Evolutionary conservation across 2,888 invertebrate species (phyloP), one percentile per base, ranked within the genome.

Genomic region (Meandrusa payeni): DNA sequence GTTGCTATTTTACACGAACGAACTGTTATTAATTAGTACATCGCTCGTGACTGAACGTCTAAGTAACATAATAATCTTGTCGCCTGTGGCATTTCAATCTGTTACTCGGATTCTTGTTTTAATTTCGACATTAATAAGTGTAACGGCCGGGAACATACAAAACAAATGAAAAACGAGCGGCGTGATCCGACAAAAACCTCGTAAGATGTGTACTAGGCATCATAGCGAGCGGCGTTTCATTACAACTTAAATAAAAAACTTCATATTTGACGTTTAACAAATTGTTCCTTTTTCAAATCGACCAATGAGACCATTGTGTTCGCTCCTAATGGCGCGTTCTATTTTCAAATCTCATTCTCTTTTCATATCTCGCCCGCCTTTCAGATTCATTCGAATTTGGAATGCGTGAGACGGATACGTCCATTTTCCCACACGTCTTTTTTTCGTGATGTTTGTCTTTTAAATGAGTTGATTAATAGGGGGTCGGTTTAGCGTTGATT

Each of bases 191-290:
- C 79, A 83, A 83, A 85, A 83, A 77, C 69, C 61, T 56, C 61
- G n/a, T 59, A 69, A 74, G 74, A 76, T 74, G 69, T 72, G 73
- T 73, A 77, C 76, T 76, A 83, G 80, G 74, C 79, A 79, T 76
- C 82, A 78, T 69, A 80, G 80, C 70, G 78, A 64, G 73, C 62
- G 58, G 61, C 70, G 74, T 80, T 82, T 78, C 83, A 82, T 83
- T 83, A 81, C 81, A 78, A 70, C 75, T 72, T 69, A 78, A 81
- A 83, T 76, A 80, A 78, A 85, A 39, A 86, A 83, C 74, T 80
- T 85, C 81, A 85, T 83, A 85, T 86, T 85, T 86, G 87, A 86
- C 87, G 86, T 86, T 83, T 86, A 87, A 87, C 87, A 87, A 87
- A 87, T 87, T 85, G 86, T 86, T 86, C 85, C 85, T 85, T 87